Evolutionary conservation across 2,797 vertebrate species (phyloP).

Genomic region (Hydrolagus colliei): DNA sequence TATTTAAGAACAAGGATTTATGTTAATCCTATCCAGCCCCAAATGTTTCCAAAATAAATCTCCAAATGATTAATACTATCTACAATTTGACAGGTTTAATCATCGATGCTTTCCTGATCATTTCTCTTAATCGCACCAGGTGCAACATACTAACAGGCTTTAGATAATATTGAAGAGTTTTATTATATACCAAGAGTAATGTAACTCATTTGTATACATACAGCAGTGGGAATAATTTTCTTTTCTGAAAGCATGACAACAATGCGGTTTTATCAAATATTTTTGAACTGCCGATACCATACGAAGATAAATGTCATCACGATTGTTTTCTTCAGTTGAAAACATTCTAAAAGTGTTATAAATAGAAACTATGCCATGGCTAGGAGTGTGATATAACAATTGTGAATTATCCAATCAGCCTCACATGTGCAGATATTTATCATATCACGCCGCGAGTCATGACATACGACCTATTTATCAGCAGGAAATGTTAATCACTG

Average conservation of each 20-base stretch:
- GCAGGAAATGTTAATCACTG: background rate
- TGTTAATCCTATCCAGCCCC: no score
- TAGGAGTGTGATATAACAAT: background rate
- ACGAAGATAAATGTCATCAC: background rate
- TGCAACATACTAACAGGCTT: background rate
- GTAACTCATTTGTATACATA: background rate
- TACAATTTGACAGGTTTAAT: background rate
- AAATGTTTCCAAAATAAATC: background rate
- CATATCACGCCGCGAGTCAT: background rate
- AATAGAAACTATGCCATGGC: background rate
- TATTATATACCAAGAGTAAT: background rate
- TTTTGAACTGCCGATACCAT: background rate
- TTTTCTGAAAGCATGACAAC: background rate
- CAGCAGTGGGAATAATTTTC: background rate
- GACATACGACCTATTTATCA: constrained; percentile 14
- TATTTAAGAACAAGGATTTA: background rate
- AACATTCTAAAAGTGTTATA: background rate
- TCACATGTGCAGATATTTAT: constrained; percentile 24
- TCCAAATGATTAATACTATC: background rate
- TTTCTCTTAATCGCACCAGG: background rate
- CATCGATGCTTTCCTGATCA: background rate
- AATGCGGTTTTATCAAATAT: background rate
- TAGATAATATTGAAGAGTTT: background rate
- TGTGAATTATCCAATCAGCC: background rate
- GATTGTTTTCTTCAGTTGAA: background rate